Base-by-base conservation (phyloP, 2,113 vertebrate species). In the Lophochroa leadbeateri region DNA sequence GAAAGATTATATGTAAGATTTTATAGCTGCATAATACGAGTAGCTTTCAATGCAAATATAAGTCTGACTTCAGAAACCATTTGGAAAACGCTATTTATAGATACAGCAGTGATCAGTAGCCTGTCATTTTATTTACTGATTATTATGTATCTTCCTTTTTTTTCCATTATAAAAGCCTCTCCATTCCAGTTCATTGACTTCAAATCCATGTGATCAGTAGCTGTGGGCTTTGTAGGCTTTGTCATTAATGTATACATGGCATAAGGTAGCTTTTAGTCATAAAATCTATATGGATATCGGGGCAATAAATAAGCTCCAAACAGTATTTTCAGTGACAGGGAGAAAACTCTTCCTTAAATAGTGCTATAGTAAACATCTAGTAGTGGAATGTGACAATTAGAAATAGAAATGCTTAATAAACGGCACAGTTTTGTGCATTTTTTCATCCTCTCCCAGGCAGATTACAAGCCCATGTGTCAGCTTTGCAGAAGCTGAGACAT, bases 11-110 rank as follows among this genome's bases (percentile, higher is more conserved):
- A 49, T 5, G 0, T 58, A 44, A 92, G 88, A 65, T 79, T 58
- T 80, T 80, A 29, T 68, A 44, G 19, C 58, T 90, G 72, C 76
- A 55, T 93, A 83, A 43, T 86, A 18, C 47, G 39, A n/a, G 39
- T 46, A 69, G 33, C 31, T 94, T 95, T 90, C 74, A 86, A 55
- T 92, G 43, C 67, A 91, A 82, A 63, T 77, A 4, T 6, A 69
- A 75, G 43, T 44, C 46, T 91, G 90, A 86, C 85, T 96, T 96
- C 85, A 90, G 60, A 90, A 96, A 63, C 20, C 33, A 47, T 91
- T 94, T 90, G 71, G 58, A 83, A 92, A 96, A 77, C 37, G n/a
- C 35, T 61, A 4, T 90, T 90, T 94, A 49, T 83, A 80, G 49
- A 41, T 69, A 47, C 3, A 50, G 10, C 49, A 58, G 28, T 68